phyloP scores from a whole-genome alignment of 2,797 vertebrate species.

The Poecilia picta region DNA sequence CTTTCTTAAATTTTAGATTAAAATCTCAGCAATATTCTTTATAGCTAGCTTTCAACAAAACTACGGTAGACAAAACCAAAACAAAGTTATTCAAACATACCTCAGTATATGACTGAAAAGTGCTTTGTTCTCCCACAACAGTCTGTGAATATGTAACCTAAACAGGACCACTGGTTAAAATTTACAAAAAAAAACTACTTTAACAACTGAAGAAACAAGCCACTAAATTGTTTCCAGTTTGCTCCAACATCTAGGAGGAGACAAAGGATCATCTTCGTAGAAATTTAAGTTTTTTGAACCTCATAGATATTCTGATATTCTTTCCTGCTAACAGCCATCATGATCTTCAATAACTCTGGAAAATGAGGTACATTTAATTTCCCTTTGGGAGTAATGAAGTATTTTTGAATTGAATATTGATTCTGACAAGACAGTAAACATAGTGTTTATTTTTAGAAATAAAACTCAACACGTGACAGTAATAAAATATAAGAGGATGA shows the following conservation, averaged over 20 bases:
- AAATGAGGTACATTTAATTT: too few relatives aligned
- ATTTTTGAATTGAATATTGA: background rate
- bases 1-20: background rate
- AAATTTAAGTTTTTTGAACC: background rate
- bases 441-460: background rate
- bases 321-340: background rate
- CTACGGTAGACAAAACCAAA: background rate
- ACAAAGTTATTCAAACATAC: background rate
- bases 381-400: too few relatives aligned
- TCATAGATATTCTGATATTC: background rate
- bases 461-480: background rate
- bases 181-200: background rate
- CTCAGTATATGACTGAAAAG: background rate
- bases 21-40: background rate
- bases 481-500: background rate
- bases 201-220: background rate
- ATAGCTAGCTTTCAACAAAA: background rate
- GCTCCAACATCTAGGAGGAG: constrained; percentile 12
- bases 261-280: background rate
- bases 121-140: background rate
- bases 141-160: background rate
- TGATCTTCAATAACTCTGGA: too few relatives aligned
- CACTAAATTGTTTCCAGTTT: background rate
- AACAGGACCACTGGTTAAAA: background rate
- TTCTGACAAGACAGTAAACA: background rate